Evolutionary conservation across 2,888 invertebrate species (phyloP).

Genomic region (Bedellia somnulentella): DNA sequence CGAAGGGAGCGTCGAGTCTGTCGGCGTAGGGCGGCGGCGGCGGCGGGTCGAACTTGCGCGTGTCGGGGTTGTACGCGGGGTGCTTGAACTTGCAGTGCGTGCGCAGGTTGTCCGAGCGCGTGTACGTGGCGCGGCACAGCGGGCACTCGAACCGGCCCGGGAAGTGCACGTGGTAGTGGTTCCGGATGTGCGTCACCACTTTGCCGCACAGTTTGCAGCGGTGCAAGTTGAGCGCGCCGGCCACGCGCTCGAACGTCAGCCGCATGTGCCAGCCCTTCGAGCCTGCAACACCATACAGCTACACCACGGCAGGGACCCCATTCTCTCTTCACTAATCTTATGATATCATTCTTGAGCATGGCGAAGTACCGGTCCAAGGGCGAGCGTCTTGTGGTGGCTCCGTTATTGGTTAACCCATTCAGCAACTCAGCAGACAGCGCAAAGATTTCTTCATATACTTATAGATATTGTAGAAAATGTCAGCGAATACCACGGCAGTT

Average conservation of each 20-base stretch:
- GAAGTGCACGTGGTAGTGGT: slow-evolving; percentile 93
- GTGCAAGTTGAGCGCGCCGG: slow-evolving; percentile 90
- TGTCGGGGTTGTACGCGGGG: slow-evolving; percentile 83
- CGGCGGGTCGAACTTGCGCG: slow-evolving; percentile 80
- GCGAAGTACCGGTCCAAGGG: too few relatives aligned
- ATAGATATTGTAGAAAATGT: too few relatives aligned
- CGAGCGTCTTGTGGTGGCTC: too few relatives aligned
- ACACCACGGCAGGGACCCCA: too few relatives aligned
- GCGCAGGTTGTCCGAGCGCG: slow-evolving; percentile 89
- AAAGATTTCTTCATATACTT: too few relatives aligned
- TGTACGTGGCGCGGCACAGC: slow-evolving; percentile 87
- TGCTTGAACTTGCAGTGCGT: slow-evolving; percentile 93
- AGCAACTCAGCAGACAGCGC: too few relatives aligned
- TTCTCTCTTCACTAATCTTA: too few relatives aligned
- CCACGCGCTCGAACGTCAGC: slow-evolving; percentile 91
- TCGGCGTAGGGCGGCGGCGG: slow-evolving; percentile 59
- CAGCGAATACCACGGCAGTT: too few relatives aligned
- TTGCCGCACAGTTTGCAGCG: slow-evolving; percentile 93
- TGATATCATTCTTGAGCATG: too few relatives aligned
- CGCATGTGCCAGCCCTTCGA: slow-evolving; percentile 95
- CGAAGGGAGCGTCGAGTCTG: slow-evolving; percentile 60
- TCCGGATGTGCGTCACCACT: slow-evolving; percentile 92
- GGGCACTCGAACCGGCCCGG: slow-evolving; percentile 91
- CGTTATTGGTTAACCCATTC: too few relatives aligned
- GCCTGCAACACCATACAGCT: slow-evolving; percentile 70